Base-by-base conservation (phyloP, 2,888 invertebrate species). In the Panopea generosa region DNA sequence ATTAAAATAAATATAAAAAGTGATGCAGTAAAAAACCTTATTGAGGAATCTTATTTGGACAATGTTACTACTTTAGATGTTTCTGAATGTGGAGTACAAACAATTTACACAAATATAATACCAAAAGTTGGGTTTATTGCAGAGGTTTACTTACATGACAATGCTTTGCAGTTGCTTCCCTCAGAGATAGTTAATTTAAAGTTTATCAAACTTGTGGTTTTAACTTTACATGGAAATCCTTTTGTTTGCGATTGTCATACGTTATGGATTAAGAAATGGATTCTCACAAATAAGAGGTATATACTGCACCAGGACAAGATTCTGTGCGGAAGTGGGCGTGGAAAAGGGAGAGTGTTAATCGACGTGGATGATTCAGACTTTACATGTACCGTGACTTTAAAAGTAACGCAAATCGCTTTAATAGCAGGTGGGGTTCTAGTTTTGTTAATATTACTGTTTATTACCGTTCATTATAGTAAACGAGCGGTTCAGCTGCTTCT, bases 251-350 rank as follows among this genome's bases (percentile, higher is more conserved):
- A 86, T 26, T 86, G 86, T 40, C 69, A 81, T n/a, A 69, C 82
- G 2, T 45, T 79, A 0, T 86, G 86, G 86, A 62, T 86, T 61
- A 86, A 84, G 47, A 27, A 62, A n/a, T 86, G 86, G 86, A 27
- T 86, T 2, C 7, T 79, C 11, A 9, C 6, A n/a, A 49, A 61
- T 18, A 63, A 49, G 11, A 33, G 50, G 2, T 9, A 61, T 4
- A 49, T 86, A 6, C 43, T 24, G 0, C 18, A 60, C 22, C 38
- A 53, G 33, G 63, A 71, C 29, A 77, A 63, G 16, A 67, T 71
- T 11, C 26, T 67, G 2, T 77, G 77, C 57, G 52, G 33, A 0
- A 50, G 27, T 40, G 76, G 76, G 4, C 29, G 45, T 14, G 56
- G 57, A 4, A 56, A 49, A 22, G 71, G 68, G 4, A 50, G 29